Evolutionary conservation across 2,797 vertebrate species (phyloP).

Genomic region (Champsocephalus gunnari): DNA sequence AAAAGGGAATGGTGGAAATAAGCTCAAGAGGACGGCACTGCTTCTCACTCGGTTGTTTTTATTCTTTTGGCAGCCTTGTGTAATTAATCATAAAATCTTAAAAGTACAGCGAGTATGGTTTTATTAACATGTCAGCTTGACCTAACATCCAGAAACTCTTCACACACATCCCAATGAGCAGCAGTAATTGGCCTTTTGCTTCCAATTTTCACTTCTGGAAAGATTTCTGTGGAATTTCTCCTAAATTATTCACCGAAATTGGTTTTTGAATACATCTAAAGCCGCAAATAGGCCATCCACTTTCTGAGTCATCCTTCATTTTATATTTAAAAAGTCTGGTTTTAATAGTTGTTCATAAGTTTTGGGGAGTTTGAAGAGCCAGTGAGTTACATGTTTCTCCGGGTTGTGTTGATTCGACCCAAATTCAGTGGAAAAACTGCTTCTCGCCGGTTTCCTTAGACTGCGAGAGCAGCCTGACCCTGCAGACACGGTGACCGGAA

Average conservation of each 20-base stretch:
- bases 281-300: constrained; percentile 28
- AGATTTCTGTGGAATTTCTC: constrained; percentile 17
- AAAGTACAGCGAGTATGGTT: not conserved
- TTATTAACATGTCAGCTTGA: not conserved
- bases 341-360: not conserved
- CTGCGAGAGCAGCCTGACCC: not conserved
- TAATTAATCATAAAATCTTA: constrained; percentile 4
- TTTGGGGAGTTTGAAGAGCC: not conserved
- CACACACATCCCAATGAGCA: not conserved
- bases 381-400: not conserved
- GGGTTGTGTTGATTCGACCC: not conserved
- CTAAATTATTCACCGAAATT: constrained; percentile 48
- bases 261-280: constrained; percentile 19
- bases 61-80: not conserved
- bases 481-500: no score
- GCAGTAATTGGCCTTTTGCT: constrained; percentile 30
- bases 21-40: no score
- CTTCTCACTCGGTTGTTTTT: not conserved
- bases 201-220: constrained; percentile 19
- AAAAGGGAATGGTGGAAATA: not conserved
- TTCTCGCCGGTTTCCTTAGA: not conserved
- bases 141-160: not conserved
- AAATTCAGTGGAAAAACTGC: not conserved
- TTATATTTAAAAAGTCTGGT: not conserved
- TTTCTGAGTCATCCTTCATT: constrained; percentile 20